Evolutionary conservation across 2,797 vertebrate species (phyloP).

Genomic region (Silurus lanzhouensis): DNA sequence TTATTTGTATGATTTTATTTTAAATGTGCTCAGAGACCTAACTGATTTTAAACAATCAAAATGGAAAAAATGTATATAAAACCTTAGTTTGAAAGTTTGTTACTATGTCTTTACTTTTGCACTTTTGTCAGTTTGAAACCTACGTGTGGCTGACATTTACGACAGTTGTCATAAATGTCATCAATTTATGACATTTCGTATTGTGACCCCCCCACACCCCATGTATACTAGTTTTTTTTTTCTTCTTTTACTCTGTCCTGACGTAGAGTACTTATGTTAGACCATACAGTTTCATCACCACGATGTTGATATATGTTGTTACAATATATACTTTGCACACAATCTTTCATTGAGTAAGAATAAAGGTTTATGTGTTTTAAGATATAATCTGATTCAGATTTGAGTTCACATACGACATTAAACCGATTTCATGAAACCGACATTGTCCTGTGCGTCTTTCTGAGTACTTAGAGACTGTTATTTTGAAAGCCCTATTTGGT

Average conservation of each 20-base stretch:
- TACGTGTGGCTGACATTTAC: not conserved
- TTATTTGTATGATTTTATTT: not conserved
- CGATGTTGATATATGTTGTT: not conserved
- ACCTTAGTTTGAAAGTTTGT: not conserved
- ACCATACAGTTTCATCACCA: not conserved
- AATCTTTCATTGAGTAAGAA: not conserved
- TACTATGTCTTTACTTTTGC: not conserved
- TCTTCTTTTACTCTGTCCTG: not conserved
- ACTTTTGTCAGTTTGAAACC: not conserved
- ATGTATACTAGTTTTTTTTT: not conserved
- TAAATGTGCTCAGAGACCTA: not conserved
- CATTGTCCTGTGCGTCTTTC: not conserved
- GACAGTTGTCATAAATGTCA: no score
- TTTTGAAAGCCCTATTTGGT: constrained; percentile 17
- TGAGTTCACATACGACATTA: not conserved
- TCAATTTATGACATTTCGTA: not conserved
- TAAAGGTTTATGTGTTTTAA: not conserved
- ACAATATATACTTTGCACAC: not conserved
- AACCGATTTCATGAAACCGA: not conserved
- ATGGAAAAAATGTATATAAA: not conserved
- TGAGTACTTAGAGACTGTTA: constrained; percentile 36
- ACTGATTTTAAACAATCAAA: not conserved
- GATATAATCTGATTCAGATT: not conserved
- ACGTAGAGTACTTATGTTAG: not conserved
- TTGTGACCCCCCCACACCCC: not conserved